Evolutionary conservation across 2,797 vertebrate genomes (phyloP), one percentile per base, ranked within the genome.

Genomic region (Brachyalestes nurse): DNA sequence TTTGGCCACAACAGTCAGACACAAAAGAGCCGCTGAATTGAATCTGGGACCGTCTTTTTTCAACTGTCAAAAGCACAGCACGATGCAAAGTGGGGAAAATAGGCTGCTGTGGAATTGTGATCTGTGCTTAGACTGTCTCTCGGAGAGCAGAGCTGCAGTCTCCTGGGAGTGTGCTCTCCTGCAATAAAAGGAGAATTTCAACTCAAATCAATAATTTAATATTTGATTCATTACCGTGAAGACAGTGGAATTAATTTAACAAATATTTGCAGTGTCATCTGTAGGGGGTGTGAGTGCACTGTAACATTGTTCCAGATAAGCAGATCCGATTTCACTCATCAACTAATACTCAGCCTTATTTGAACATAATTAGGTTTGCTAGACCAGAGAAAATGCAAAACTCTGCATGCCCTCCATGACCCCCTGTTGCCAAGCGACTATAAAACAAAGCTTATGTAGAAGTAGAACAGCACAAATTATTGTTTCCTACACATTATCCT

Each of bases 101-200:
- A 58, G 60, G 25, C 60, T 62, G 60, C 14, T 62, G 23, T 13
- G 25, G 9, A 61, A 13, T 6, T 67, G 78, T 23, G 55, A 51
- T 73, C 70, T 74, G 76, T 79, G 65, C 62, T 42, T 58, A 13
- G 28, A 17, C 76, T 74, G 53, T 70, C 67, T 61, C 80, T 79
- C 7, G 40, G 83, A 86, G 67, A 13, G 72, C 23, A 64, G 62
- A 81, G 61, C 34, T 28, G 2, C 75, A 61, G 57, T 83, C 77
- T 61, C 69, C 75, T 61, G 12, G 66, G 80, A 49, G 34, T 21
- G 13, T 4, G 40, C 21, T 74, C 57, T 64, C 69, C 19, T 40
- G 40, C 78, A 71, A 79, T 82, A 47, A 47, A 47, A 58, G 66
- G 45, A 25, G 42, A 49, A 16, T 47, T 70, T 23, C 5, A 23